These are phyloP conservation scores for Lepidocyrtoides sp. DNA, from an alignment of 2,888 invertebrate genomes.

Conservation along the genomic window DNA sequence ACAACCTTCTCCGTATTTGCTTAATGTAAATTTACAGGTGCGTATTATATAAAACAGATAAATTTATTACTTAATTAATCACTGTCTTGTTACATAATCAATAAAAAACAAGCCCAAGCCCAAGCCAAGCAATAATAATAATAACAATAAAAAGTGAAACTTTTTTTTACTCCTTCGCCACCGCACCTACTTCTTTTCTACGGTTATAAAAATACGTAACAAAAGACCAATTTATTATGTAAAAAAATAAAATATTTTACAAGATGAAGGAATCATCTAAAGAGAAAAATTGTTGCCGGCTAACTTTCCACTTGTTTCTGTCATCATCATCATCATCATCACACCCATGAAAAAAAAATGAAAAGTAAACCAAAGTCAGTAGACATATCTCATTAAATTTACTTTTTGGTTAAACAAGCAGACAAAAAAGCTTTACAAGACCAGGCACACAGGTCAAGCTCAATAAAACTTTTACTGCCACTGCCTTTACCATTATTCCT, in stretches of 20 bases:
- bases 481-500: background rate
- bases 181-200: too few species aligned
- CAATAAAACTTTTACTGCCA: conserved; percentile 28
- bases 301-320: conserved; percentile 28
- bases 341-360: background rate
- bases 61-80: conserved; percentile 51
- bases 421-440: too few species aligned
- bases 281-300: background rate
- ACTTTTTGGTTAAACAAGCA: background rate
- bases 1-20: too few species aligned
- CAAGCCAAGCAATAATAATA: too few species aligned
- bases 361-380: background rate
- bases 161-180: too few species aligned
- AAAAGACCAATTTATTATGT: background rate
- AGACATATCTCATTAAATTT: conserved; percentile 11
- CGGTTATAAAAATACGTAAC: background rate
- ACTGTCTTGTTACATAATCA: background rate
- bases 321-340: conserved; percentile 7
- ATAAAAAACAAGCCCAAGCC: background rate
- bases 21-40: too few species aligned
- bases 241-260: background rate
- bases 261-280: too few species aligned
- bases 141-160: conserved; percentile 47
- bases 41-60: conserved; percentile 20
- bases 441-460: conserved; percentile 33